Evolutionary conservation across 2,888 invertebrate species (phyloP), one percentile per base, ranked within the genome.

Genomic region (Eristalis pertinax): DNA sequence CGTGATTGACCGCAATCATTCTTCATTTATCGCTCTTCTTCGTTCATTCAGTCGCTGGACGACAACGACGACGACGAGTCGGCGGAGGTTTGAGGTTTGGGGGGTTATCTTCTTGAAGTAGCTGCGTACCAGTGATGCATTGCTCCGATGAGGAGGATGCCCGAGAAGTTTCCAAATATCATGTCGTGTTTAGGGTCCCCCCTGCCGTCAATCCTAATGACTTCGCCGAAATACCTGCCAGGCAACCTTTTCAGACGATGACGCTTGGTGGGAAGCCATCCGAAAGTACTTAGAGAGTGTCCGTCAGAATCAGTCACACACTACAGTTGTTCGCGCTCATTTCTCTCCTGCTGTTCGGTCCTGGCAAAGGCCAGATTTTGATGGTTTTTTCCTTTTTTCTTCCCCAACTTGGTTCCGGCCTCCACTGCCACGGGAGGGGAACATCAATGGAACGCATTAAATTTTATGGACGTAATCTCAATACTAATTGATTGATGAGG

Each of bases 401-500:
- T 10, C 32, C 22, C n/a, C 4, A 24, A 13, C n/a, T 10, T 29
- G 50, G 38, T 26, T 22, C 64, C 64, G 64, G n/a, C 62, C 63
- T 22, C 35, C 50, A 5, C 11, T 22, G 15, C 72, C 19, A n/a
- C 15, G 26, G 60, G 50, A 67, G 19, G 56, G 32, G 60, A 60
- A 60, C 75, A 50, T 72, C 84, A 72, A 68, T 85, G 80, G 72
- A 85, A 56, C 76, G 62, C 72, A 77, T 81, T 64, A 81, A 77
- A 77, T 74, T 81, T 81, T 69, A 85, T 75, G 74, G 74, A 65
- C 74, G 74, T 65, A 82, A 69, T 82, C 74, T 70, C 82, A 69
- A 78, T 67, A 78, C 78, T 78, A 86, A 86, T 86, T 86, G 82
- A 86, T 78, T 86, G 82, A 86, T 78, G 78, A 86, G 74, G 75